Conservation (phyloP, 2,113 vertebrate species). For the Lonchura striata region DNA sequence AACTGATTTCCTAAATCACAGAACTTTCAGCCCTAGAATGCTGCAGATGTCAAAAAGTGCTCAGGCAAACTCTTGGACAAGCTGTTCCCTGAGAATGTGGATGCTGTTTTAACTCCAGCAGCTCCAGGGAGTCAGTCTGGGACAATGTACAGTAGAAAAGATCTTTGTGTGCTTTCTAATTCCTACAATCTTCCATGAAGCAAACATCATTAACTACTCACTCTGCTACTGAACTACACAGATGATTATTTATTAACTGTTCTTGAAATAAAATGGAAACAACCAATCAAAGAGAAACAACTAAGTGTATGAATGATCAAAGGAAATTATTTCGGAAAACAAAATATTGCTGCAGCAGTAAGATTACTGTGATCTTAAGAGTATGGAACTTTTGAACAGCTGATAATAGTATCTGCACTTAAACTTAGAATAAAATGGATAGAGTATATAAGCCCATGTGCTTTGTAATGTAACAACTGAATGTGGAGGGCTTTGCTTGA, state of each 20-base stretch:
- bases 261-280: not conserved
- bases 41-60: not conserved
- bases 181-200: not conserved
- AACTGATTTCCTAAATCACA: not conserved
- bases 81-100: not conserved
- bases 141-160: not conserved
- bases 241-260: not conserved
- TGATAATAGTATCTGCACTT: not conserved
- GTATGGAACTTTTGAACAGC: not conserved
- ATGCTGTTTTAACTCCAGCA: not conserved
- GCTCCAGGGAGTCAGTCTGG: not conserved
- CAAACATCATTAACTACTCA: not conserved
- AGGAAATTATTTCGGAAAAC: not conserved
- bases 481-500: not conserved
- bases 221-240: not conserved
- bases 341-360: not conserved
- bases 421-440: not conserved
- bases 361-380: not conserved
- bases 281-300: not conserved
- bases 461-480: not conserved
- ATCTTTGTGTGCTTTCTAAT: not conserved
- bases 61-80: not conserved
- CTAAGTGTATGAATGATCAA: not conserved
- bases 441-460: not conserved
- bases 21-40: not conserved